These are phyloP conservation scores for Cryptosula pallasiana DNA, from an alignment of 2,888 invertebrate genomes.

Conservation along the genomic window DNA sequence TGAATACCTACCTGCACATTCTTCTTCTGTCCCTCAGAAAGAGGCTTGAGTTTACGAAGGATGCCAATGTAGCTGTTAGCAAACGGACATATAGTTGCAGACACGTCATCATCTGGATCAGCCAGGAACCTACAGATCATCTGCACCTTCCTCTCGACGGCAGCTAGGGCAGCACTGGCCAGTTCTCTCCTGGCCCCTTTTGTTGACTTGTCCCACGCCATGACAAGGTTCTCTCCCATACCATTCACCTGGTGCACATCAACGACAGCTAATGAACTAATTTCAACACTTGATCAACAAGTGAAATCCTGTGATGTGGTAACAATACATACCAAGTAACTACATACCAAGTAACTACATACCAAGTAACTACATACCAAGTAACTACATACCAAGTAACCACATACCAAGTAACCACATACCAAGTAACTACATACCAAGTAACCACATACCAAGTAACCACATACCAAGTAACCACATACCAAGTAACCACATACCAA, in stretches of 20 bases:
- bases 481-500: too few relatives aligned
- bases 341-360: too few relatives aligned
- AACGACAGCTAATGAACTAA: too few relatives aligned
- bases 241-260: conserved; percentile 30
- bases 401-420: too few relatives aligned
- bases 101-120: conserved; percentile 58
- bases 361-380: too few relatives aligned
- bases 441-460: too few relatives aligned
- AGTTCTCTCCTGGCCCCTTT: conserved; percentile 40
- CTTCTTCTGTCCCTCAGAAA: conserved; percentile 48
- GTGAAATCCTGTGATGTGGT: too few relatives aligned
- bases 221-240: conserved; percentile 56
- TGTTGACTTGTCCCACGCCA: conserved; percentile 50
- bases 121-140: conserved; percentile 55
- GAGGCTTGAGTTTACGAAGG: conserved; percentile 50
- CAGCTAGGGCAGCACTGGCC: conserved; percentile 36
- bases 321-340: too few relatives aligned
- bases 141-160: conserved; percentile 55
- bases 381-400: too few relatives aligned
- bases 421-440: too few relatives aligned
- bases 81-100: conserved; percentile 55
- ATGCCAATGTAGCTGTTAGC: conserved; percentile 55
- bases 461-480: too few relatives aligned
- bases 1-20: conserved; percentile 47
- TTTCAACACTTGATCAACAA: too few relatives aligned